These are phyloP conservation scores for Nysson spinosus DNA, from an alignment of 2,888 invertebrate genomes.

Conservation along the genomic window DNA sequence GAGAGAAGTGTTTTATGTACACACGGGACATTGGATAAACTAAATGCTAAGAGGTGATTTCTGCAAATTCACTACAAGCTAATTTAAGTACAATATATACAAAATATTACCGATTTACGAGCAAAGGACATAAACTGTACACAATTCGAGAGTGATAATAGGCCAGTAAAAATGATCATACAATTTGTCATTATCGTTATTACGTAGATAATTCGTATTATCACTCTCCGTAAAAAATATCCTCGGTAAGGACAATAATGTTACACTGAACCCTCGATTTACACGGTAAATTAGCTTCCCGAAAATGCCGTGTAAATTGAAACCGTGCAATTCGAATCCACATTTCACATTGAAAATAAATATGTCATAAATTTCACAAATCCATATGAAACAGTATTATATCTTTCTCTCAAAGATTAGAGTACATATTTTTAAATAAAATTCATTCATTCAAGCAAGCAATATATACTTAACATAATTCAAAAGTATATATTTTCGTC, in stretches of 20 bases:
- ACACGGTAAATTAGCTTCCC: too few species aligned
- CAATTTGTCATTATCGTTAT: background rate
- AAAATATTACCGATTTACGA: conserved; percentile 47
- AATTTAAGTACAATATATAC: conserved; percentile 62
- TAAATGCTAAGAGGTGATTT: conserved; percentile 12
- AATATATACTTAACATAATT: too few species aligned
- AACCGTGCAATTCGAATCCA: too few species aligned
- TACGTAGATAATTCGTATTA: background rate
- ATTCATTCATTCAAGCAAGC: too few species aligned
- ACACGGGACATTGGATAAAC: conserved; percentile 7
- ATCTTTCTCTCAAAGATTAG: too few species aligned
- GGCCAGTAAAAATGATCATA: background rate
- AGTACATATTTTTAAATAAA: too few species aligned
- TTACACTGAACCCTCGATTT: too few species aligned
- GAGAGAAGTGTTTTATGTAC: conserved; percentile 9
- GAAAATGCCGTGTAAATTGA: too few species aligned
- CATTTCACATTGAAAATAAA: too few species aligned
- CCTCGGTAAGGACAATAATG: background rate
- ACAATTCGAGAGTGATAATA: background rate
- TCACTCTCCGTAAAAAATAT: background rate
- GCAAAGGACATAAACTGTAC: conserved; percentile 23
- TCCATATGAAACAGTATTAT: too few species aligned
- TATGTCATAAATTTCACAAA: too few species aligned
- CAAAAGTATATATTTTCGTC: too few species aligned
- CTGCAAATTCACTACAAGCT: conserved; percentile 26